Evolutionary conservation across 2,888 invertebrate species (phyloP).

Genomic region (Xiphydria camelus): DNA sequence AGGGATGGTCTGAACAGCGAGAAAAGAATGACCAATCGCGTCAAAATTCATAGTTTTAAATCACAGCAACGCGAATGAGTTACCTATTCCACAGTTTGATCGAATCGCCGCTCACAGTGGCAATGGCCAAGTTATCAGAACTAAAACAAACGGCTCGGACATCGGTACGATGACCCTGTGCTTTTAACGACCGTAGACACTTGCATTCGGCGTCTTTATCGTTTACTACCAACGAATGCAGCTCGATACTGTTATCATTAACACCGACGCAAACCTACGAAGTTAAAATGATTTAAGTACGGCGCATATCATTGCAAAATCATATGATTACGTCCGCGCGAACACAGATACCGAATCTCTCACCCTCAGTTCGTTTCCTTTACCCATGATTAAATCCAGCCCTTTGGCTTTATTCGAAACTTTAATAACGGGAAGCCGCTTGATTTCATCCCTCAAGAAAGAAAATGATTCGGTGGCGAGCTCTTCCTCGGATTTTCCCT

Average conservation of each 20-base stretch:
- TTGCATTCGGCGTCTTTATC: constrained; percentile 64
- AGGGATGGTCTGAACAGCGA: constrained; percentile 61
- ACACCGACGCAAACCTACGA: constrained; percentile 65
- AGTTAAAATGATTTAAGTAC: no score
- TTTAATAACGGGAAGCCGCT: constrained; percentile 69
- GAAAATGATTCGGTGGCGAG: constrained; percentile 56
- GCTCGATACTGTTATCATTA: constrained; percentile 75
- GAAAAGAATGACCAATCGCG: background rate
- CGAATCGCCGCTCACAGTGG: constrained; percentile 84
- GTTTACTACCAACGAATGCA: constrained; percentile 64
- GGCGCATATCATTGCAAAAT: no score
- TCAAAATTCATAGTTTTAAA: no score
- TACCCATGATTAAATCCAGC: constrained; percentile 70
- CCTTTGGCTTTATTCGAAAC: constrained; percentile 71
- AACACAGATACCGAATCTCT: constrained; percentile 20
- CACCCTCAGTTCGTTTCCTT: constrained; percentile 70
- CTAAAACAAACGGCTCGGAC: constrained; percentile 87
- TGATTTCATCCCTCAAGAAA: constrained; percentile 74
- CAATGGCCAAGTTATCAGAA: constrained; percentile 85
- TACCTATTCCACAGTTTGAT: constrained; percentile 94
- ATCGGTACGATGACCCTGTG: constrained; percentile 87
- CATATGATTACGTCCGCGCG: no score
- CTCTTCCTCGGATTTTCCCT: constrained; percentile 38
- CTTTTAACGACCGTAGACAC: constrained; percentile 67
- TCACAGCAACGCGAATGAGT: no score